Evolutionary conservation across 2,888 invertebrate genomes (phyloP).

Genomic region (Eremobia ochroleuca): DNA sequence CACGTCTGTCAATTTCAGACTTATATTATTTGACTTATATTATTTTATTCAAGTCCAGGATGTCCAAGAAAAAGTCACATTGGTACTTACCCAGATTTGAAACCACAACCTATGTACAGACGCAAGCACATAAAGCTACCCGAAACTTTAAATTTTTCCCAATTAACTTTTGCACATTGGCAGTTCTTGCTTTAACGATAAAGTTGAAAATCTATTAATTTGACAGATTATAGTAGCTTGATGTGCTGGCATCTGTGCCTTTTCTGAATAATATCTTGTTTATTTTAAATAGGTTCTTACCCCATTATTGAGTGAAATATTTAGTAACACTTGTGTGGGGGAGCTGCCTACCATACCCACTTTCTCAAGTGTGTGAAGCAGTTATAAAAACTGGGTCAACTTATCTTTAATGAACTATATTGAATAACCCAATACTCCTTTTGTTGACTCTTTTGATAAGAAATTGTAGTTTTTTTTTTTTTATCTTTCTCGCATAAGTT

Average conservation of each 20-base stretch:
- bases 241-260: too few relatives aligned
- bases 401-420: constrained; percentile 37
- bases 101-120: background rate
- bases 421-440: constrained; percentile 31
- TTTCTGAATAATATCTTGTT: background rate
- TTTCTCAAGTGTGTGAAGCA: constrained; percentile 1
- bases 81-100: background rate
- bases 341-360: background rate
- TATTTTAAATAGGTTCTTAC: background rate
- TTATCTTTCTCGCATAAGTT: background rate
- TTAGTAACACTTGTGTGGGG: background rate
- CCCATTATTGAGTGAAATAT: background rate
- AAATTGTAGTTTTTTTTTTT: constrained; percentile 17
- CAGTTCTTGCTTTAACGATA: too few relatives aligned
- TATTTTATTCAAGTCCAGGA: background rate
- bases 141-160: too few relatives aligned
- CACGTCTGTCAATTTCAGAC: background rate
- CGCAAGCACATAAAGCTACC: too few relatives aligned
- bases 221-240: too few relatives aligned
- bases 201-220: too few relatives aligned
- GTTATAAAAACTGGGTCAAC: constrained; percentile 36
- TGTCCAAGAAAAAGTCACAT: background rate
- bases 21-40: too few relatives aligned
- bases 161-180: too few relatives aligned
- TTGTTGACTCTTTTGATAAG: constrained; percentile 32